Evolutionary conservation across 2,888 invertebrate species (phyloP), one percentile per base, ranked within the genome.

Genomic region (Hypolimnas misippus): DNA sequence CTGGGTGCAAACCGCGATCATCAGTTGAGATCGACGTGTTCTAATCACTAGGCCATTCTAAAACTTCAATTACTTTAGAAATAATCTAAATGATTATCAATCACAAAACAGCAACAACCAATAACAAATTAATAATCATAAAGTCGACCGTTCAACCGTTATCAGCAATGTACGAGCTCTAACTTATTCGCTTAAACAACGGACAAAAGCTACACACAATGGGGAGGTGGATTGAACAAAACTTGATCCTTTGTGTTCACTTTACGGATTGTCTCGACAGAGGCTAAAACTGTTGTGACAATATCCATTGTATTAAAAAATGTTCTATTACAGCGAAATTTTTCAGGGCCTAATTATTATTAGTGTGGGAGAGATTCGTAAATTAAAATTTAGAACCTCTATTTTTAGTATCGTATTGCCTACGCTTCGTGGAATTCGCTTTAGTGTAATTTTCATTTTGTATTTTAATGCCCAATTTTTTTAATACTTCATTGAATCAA

Each of bases 161-260:
- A 70, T 70, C 68, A 52, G 52, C 67, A 63, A 65, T 68, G 70
- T 70, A 70, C 62, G 68, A 71, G 70, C 74, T 73, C 70, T 73
- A 72, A 71, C 71, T 74, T 73, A 75, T 71, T 75, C 72, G 72
- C 66, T 74, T 71, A 68, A 70, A 68, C 70, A 66, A 63, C 65
- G 66, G 70, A 74, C 74, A 75, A 75, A 72, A 63, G 75, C 66
- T 62, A 65, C 66, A 60, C 59, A 76, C 75, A 76, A 76, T 73
- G 66, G 70, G 66, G 25, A 64, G 69, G 70, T 68, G 66, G 66
- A 70, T 64, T 69, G 73, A 73, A 72, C 74, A 73, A 72, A 73
- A 72, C 72, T 67, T 63, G 61, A 66, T 69, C 68, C 72, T 73
- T 74, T 73, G 71, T 74, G 70, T 51, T 68, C 70, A 63, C 66